These are phyloP conservation scores for Phania funesta DNA, from an alignment of 2,888 invertebrate genomes.

Conservation along the genomic window DNA sequence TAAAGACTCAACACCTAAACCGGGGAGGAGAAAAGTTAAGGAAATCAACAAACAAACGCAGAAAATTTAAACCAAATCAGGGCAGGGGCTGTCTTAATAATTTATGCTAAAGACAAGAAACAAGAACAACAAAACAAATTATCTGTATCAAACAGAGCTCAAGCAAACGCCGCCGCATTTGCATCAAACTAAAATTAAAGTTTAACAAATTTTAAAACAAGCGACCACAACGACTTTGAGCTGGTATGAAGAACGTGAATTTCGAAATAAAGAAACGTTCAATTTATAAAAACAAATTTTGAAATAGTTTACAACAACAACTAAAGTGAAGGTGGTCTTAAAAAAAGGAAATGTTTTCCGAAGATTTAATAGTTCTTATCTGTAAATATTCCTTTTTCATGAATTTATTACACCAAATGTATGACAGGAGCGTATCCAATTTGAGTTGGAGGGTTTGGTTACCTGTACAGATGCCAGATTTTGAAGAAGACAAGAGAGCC, in stretches of 20 bases:
- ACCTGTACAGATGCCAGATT: too few relatives aligned
- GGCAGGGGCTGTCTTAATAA: conserved; percentile 59
- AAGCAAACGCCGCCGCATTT: conserved; percentile 25
- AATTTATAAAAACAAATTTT: neutral
- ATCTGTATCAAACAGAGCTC: conserved; percentile 30
- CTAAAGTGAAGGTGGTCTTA: too few relatives aligned
- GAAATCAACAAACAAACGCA: conserved; percentile 23
- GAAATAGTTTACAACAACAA: too few relatives aligned
- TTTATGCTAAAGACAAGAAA: conserved; percentile 38
- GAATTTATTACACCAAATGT: too few relatives aligned
- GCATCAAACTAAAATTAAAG: conserved; percentile 40
- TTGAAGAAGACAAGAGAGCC: too few relatives aligned
- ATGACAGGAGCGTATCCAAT: too few relatives aligned
- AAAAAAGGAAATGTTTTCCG: too few relatives aligned
- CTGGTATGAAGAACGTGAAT: neutral
- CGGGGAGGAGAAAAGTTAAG: neutral
- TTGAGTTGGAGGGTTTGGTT: too few relatives aligned
- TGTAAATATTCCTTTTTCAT: too few relatives aligned
- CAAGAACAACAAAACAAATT: conserved; percentile 50
- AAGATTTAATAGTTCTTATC: too few relatives aligned
- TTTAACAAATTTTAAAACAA: neutral
- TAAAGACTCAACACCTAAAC: conserved; percentile 7
- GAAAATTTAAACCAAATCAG: conserved; percentile 51
- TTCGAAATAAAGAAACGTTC: neutral
- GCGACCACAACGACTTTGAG: conserved; percentile 10